Evolutionary conservation across 2,113 vertebrate genomes (phyloP), one percentile per base, ranked within the genome.

Genomic region (Sporophila hypoxantha): DNA sequence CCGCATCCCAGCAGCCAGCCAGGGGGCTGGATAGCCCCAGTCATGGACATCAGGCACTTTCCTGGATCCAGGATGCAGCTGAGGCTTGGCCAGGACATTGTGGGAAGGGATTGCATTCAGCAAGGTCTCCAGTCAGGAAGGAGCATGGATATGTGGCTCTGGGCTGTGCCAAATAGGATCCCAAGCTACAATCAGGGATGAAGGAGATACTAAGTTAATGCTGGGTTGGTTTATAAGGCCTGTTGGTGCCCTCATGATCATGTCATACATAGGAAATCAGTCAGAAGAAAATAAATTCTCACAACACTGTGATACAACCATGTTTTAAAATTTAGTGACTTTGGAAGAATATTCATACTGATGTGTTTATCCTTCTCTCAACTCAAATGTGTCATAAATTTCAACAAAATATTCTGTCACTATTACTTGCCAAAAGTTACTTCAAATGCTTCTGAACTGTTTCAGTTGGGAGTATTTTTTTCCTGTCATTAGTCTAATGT

Each of bases 21-120:
- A 71, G 39, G 32, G 17, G 70, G 8, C 6, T 4, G 2, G 37
- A 32, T 18, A 36, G 7, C 11, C 17, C 14, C n/a, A 32, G 29
- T 17, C 20, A 20, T 0, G 0, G 29, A 23, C 42, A 71, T 17
- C 2, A 3, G 30, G 17, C 27, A 30, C 12, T 56, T 44, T 8
- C n/a, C 29, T 70, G 50, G 9, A 7, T 29, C 20, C 9, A 39
- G 23, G 3, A 16, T 36, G n/a, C 4, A 44, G 14, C 55, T 68
- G 25, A 39, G 30, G 3, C 26, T 59, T 52, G 12, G 37, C 7
- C 3, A 4, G 32, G 7, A 37, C 4, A 1, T 29, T 50, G 2
- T 6, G 3, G 12, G 16, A 17, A 34, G 9, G 5, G 2, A 26
- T 50, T 37, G 29, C n/a, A 14, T 47, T 50, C 27, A 47, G 6